Base-by-base conservation (phyloP, 2,888 invertebrate genomes). In the Lepidochrysops patricia region DNA sequence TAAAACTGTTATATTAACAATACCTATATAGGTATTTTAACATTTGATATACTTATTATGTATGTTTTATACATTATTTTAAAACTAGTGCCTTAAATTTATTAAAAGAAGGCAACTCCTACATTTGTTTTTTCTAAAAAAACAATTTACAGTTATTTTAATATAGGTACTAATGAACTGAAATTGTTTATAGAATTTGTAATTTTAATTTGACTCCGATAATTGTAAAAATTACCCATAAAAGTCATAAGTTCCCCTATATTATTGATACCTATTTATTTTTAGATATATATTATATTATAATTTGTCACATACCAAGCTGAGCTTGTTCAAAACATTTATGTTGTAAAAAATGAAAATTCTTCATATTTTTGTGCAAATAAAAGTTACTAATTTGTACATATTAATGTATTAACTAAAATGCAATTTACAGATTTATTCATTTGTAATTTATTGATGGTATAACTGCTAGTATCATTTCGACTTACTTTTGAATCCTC, bases 71-170 rank as follows among this genome's bases (percentile, higher is more conserved):
- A 49, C 27, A 27, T 54, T 54, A 9, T 54, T 32, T 54, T 58
- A 19, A 35, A 57, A 13, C 34, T 50, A 50, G 58, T 58, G 58
- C 58, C 58, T 58, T 58, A 27, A 34, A 3, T 48, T 23, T 19
- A n/a, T 13, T 34, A 32, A 58, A 50, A 29, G 23, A 12, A 50
- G 25, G 25, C 50, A 35, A 25, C 13, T 27, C 29, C 12, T 54
- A 32, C 3, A 52, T 13, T 43, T 43, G 19, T 19, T 43, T 19
- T 29, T 43, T 19, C 23, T n/a, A n/a, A 19, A 4, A 23, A 3
- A 43, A 12, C 19, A 43, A 43, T 43, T 43, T 43, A 19, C 43
- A 23, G 43, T 19, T 43, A 43, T n/a, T 19, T 19, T 1, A 43
- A 43, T 43, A n/a, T 43, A 43, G 37, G n/a, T n/a, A 13, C 13